Conservation (phyloP, 2,888 invertebrate species). For the Megaustenia siamemsis region DNA sequence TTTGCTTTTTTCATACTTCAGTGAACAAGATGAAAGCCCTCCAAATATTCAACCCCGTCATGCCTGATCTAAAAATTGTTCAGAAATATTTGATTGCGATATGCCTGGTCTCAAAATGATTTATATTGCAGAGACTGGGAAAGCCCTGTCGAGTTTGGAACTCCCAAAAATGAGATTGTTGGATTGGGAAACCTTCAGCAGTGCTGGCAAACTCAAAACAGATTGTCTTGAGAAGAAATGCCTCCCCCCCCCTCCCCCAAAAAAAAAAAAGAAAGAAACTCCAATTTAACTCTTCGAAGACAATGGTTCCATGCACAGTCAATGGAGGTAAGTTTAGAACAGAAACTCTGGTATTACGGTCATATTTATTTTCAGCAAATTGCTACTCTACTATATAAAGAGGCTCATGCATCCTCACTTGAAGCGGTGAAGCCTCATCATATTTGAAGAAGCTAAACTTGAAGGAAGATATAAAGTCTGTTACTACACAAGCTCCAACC, state of each 20-base stretch:
- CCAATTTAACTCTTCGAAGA: too few relatives aligned
- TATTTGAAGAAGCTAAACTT: background rate
- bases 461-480: background rate
- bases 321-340: background rate
- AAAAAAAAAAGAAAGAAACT: too few relatives aligned
- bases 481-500: background rate
- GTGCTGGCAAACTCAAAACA: too few relatives aligned
- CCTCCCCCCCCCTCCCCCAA: too few relatives aligned
- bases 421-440: background rate
- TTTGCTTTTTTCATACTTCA: background rate
- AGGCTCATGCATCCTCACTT: background rate
- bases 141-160: background rate
- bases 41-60: background rate
- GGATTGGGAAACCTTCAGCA: conserved; percentile 12
- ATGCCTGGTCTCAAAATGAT: background rate
- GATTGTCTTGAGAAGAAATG: too few relatives aligned
- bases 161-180: background rate
- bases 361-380: background rate
- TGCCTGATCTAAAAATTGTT: background rate
- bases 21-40: background rate
- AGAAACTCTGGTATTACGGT: conserved; percentile 7
- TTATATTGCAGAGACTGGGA: background rate
- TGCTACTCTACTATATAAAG: background rate
- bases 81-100: background rate
- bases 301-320: background rate